Evolutionary conservation across 2,888 invertebrate species (phyloP).

Genomic region (Allolobophora icterica): DNA sequence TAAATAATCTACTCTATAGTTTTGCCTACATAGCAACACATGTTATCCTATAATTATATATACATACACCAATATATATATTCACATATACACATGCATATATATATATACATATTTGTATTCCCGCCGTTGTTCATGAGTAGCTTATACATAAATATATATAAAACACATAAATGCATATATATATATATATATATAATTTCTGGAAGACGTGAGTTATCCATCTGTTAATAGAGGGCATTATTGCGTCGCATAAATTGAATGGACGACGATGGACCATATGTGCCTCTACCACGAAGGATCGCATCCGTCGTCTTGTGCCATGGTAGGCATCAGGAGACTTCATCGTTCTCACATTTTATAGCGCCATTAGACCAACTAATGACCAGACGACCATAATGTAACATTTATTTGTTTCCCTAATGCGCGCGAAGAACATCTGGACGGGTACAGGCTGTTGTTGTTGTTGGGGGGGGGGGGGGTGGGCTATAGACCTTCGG

Average conservation of each 20-base stretch:
- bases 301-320: not conserved
- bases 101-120: too few relatives aligned
- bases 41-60: not conserved
- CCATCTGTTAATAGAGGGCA: not conserved
- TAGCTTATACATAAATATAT: too few relatives aligned
- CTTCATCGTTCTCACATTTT: not conserved
- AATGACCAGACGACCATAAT: not conserved
- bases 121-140: too few relatives aligned
- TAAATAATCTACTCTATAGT: not conserved
- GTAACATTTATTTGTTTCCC: not conserved
- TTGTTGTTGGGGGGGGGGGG: too few relatives aligned
- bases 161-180: too few relatives aligned
- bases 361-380: not conserved
- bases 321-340: not conserved
- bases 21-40: not conserved
- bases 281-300: not conserved
- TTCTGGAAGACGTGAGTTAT: not conserved
- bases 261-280: not conserved
- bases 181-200: not conserved
- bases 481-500: too few relatives aligned
- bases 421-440: not conserved
- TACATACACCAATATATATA: not conserved
- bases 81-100: too few relatives aligned
- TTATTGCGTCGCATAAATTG: constrained; percentile 1
- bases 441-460: not conserved